Evolutionary conservation across 1,140 invertebrate species (phyloP), one percentile per base, ranked within the genome.

Genomic region (Caenorhabditis latens): DNA sequence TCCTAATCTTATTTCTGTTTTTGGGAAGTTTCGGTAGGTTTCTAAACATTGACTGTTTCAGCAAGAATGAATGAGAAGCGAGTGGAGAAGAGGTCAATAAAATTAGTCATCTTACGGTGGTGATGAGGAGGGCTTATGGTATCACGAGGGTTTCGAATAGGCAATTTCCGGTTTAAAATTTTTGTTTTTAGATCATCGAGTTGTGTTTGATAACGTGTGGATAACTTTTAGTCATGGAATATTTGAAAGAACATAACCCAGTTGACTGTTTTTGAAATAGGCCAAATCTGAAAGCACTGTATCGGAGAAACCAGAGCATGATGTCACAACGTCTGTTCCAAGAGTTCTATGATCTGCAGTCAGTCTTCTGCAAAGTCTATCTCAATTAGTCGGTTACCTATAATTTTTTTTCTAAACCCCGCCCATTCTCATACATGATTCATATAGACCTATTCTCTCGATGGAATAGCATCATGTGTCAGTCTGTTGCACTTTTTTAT

Each of bases 1-100:
- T n/a, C n/a, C 19, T 14, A 58, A 16, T 58, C n/a, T 8, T 58
- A 63, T 63, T 32, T 32, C n/a, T 63, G 9, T 24, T 19, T 63
- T 32, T 63, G 61, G 61, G 40, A 21, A 32, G 61, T 63, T 63
- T 63, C 21, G 61, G 61, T 63, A 63, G 24, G 61, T 63, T 63
- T 63, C 61, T 11, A 0, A 63, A 58, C 21, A 8, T n/a, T 16
- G 8, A n/a, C 16, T 58, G 8, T 58, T 58, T 58, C 57, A 58
- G 57, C 57, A 21, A 21, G 7, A n/a, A 6, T 19, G 57, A 40
- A 11, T 63, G 61, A 63, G 61, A 63, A 63, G 61, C 55, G 61
- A 63, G 61, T 63, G 61, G n/a, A 32, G 8, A 8, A n/a, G 14
- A n/a, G 8, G 8, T 58, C 3, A 21, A 14, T 58, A 8, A 21